Evolutionary conservation across 2,888 invertebrate genomes (phyloP).

Genomic region (Agrilus mali): DNA sequence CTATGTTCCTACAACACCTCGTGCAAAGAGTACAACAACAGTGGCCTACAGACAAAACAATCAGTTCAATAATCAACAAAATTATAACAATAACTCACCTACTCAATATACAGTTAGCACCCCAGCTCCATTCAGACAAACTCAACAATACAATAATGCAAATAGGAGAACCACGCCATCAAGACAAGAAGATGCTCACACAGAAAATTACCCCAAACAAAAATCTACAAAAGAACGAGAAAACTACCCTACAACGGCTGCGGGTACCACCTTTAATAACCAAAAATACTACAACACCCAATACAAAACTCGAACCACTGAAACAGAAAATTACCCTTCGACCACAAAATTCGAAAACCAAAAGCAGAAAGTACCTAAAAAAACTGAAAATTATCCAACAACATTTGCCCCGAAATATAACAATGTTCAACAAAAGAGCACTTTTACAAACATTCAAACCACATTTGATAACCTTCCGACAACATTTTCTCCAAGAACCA

Average conservation of each 20-base stretch:
- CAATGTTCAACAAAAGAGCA: not conserved
- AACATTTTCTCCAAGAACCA: conserved; percentile 28
- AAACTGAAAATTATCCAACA: conserved; percentile 17
- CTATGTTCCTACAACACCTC: conserved; percentile 36
- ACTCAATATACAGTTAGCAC: conserved; percentile 27
- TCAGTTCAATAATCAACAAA: conserved; percentile 22
- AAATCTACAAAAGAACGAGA: conserved; percentile 10
- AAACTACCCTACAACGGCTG: conserved; percentile 5
- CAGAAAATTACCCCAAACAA: conserved; percentile 24
- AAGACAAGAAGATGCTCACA: conserved; percentile 13
- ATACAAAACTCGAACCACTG: conserved; percentile 4
- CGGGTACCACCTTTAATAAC: conserved; percentile 1
- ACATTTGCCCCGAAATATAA: conserved; percentile 11
- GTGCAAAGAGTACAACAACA: conserved; percentile 27
- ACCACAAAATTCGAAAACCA: conserved; percentile 8
- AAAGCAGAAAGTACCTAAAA: conserved; percentile 12
- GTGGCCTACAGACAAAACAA: conserved; percentile 18
- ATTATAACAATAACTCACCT: conserved; percentile 14
- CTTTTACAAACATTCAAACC: not conserved
- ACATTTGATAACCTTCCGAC: conserved; percentile 23
- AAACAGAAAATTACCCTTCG: conserved; percentile 15
- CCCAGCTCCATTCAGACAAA: conserved; percentile 31
- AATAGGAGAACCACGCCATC: conserved; percentile 7
- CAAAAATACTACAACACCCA: conserved; percentile 6
- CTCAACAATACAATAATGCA: conserved; percentile 19